Evolutionary conservation across 2,797 vertebrate species (phyloP).

Genomic region (Lycodopsis pacificus): DNA sequence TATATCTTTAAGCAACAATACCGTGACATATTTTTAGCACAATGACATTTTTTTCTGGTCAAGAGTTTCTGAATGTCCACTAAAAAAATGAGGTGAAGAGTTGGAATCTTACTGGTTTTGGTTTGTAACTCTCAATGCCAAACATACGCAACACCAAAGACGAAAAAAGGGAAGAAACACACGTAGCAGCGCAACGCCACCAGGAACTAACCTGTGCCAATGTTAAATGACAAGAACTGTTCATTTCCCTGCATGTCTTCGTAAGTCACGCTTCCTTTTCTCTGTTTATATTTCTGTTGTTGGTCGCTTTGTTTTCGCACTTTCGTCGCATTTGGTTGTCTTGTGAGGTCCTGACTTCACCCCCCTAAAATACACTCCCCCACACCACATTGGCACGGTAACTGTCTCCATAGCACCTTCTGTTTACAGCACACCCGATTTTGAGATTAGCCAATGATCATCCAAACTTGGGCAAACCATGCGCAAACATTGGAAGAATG

Average conservation of each 20-base stretch:
- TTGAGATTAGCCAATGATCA: neutral
- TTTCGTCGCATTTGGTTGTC: constrained; percentile 17
- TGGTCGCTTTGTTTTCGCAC: constrained; percentile 26
- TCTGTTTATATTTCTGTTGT: constrained; percentile 1
- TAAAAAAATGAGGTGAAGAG: neutral
- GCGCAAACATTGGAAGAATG: neutral
- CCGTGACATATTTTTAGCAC: neutral
- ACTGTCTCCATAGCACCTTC: constrained; percentile 60
- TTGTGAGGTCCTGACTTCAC: constrained; percentile 38
- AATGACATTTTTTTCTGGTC: neutral
- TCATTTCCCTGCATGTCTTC: constrained; percentile 11
- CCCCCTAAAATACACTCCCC: neutral
- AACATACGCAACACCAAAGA: neutral
- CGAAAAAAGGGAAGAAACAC: neutral
- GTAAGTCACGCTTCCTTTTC: neutral
- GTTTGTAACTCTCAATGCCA: constrained; percentile 1
- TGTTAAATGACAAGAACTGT: constrained; percentile 11
- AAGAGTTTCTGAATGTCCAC: neutral
- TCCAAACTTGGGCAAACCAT: constrained; percentile 5
- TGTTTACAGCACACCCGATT: constrained; percentile 43
- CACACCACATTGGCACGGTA: constrained; percentile 43
- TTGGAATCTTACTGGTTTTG: neutral
- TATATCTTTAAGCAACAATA: neutral
- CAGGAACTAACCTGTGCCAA: constrained; percentile 53
- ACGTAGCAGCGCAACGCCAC: neutral